Evolutionary conservation across 2,113 vertebrate genomes (phyloP), one percentile per base, ranked within the genome.

Genomic region (Capreolus pygargus): DNA sequence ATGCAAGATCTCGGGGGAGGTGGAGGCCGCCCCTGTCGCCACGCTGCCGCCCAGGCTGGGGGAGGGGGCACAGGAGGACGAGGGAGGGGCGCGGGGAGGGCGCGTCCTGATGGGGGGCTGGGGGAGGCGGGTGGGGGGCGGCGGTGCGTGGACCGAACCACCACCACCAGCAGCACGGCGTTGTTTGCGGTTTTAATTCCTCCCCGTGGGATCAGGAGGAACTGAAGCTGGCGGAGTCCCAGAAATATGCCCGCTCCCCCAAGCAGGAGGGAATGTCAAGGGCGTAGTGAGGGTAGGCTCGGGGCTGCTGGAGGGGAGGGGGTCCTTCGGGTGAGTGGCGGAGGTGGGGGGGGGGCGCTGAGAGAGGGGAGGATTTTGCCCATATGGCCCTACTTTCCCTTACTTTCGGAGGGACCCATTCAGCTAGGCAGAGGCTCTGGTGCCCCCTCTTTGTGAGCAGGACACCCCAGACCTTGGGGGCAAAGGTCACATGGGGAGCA

Each of bases 191-290:
- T 96, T 98, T 98, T 97, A 97, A 98, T 96, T 84, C 98, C 97
- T 98, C 99, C 98, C 98, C 98, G 82, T 60, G 98, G 98, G 99
- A 98, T 93, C 98, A 89, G 60, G 98, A 98, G 98, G 98, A 96
- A 94, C 98, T 93, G 98, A 98, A 97, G 98, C 98, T 99, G 98
- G 98, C 99, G 98, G 98, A 91, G 98, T 90, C 98, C 98, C 98
- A 98, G 98, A 98, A 98, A 99, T 90, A 98, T 83, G 99, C 98
- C 98, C 97, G 98, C 98, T 98, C 92, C 96, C 94, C 94, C 79
- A 87, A 97, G 92, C 86, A 89, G 95, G 98, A 98, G 98, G 98
- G 98, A 97, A 96, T 97, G 98, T 99, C 99, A 99, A 99, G 99
- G 99, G 99, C 99, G 98, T 47, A 94, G 97, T 54, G 91, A 33